These are phyloP conservation scores for Carpatolechia fugitivella DNA, from an alignment of 2,888 invertebrate genomes.

Conservation along the genomic window DNA sequence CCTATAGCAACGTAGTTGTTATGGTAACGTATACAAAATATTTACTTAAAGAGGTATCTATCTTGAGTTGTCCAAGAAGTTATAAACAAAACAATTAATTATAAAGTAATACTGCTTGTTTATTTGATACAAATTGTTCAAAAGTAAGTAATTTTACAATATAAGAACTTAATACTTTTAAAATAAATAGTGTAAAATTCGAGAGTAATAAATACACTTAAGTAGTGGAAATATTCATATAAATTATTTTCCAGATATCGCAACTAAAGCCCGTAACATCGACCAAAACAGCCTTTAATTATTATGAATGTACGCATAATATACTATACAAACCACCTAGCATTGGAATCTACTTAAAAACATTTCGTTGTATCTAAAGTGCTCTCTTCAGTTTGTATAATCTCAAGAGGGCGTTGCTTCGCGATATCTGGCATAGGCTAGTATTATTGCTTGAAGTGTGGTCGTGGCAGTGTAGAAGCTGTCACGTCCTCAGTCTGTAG, in stretches of 20 bases:
- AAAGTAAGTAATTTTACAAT: background rate
- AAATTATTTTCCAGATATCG: too few relatives aligned
- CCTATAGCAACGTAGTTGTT: constrained; percentile 39
- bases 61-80: constrained; percentile 23
- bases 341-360: too few relatives aligned
- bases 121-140: background rate
- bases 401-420: background rate
- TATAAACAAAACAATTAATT: constrained; percentile 25
- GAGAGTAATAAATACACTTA: background rate
- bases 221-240: too few relatives aligned
- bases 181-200: constrained; percentile 22
- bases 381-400: background rate
- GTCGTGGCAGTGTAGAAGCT: constrained; percentile 36
- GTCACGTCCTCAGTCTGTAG: constrained; percentile 64
- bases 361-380: too few relatives aligned
- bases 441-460: constrained; percentile 27
- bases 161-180: constrained; percentile 18
- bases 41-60: too few relatives aligned
- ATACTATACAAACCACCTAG: too few relatives aligned
- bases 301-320: too few relatives aligned
- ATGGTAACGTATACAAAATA: background rate
- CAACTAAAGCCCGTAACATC: too few relatives aligned
- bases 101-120: constrained; percentile 15
- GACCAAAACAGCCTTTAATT: too few relatives aligned
- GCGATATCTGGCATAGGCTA: background rate